Conservation (phyloP, 1,140 invertebrate species). For the Chrysoperla carnea region DNA sequence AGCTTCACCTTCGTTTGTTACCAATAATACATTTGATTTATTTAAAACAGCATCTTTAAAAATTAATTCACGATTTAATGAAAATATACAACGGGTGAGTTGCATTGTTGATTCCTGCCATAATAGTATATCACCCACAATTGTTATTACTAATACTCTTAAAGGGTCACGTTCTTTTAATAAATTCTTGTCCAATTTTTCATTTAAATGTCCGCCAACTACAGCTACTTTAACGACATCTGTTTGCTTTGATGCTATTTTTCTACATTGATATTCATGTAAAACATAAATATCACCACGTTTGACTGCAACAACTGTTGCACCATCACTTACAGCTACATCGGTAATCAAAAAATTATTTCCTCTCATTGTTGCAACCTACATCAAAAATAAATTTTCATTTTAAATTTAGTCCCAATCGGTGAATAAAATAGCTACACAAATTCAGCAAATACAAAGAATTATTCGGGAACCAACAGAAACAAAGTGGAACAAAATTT, state of each 20-base stretch:
- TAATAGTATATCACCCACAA: slow-evolving; percentile 38
- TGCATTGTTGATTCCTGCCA: slow-evolving; percentile 45
- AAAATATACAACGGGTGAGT: slow-evolving; percentile 39
- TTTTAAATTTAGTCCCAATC: too few species aligned
- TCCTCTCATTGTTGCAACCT: background rate
- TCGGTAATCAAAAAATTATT: slow-evolving; percentile 11
- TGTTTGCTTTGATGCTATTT: slow-evolving; percentile 40
- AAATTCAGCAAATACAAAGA: too few species aligned
- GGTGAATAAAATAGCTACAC: too few species aligned
- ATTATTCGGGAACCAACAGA: too few species aligned
- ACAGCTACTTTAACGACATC: slow-evolving; percentile 28
- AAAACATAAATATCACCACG: slow-evolving; percentile 50
- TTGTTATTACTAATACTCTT: slow-evolving; percentile 37
- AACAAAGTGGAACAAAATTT: too few species aligned
- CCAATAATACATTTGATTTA: slow-evolving; percentile 33
- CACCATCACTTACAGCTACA: slow-evolving; percentile 44
- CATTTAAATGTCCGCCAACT: slow-evolving; percentile 31
- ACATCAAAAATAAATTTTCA: background rate
- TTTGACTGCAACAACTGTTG: slow-evolving; percentile 42
- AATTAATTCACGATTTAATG: slow-evolving; percentile 32
- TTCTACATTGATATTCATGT: slow-evolving; percentile 48
- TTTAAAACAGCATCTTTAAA: slow-evolving; percentile 38
- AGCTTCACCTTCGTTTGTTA: slow-evolving; percentile 45
- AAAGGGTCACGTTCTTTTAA: slow-evolving; percentile 29
- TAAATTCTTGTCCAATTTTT: slow-evolving; percentile 21